These are phyloP conservation scores for Monochamus alternatus DNA, from an alignment of 2,888 invertebrate species.

Conservation along the genomic window DNA sequence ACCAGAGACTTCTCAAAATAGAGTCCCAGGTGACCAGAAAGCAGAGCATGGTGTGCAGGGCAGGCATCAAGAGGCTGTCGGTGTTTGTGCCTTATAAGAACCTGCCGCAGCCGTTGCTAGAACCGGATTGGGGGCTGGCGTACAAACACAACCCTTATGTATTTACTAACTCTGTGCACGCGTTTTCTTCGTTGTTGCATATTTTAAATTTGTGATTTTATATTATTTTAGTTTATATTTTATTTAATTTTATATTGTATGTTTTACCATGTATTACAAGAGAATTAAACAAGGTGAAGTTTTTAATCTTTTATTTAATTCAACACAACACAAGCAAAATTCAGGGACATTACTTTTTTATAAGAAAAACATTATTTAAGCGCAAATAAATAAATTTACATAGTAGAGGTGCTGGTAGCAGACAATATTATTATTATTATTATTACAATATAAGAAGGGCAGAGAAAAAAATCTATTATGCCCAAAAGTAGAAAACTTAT, in stretches of 20 bases:
- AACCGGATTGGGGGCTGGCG: conserved; percentile 68
- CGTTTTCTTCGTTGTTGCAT: conserved; percentile 54
- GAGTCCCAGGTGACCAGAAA: conserved; percentile 61
- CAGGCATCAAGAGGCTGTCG: conserved; percentile 51
- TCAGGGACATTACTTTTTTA: too few species aligned
- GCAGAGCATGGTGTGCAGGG: conserved; percentile 62
- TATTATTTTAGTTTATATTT: conserved; percentile 23
- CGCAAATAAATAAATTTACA: too few species aligned
- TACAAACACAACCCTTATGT: conserved; percentile 61
- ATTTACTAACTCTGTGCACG: conserved; percentile 65
- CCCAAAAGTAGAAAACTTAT: too few species aligned
- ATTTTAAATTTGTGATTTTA: conserved; percentile 47
- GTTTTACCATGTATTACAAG: background rate
- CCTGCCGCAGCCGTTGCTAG: conserved; percentile 58
- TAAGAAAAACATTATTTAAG: too few species aligned
- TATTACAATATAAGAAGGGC: too few species aligned
- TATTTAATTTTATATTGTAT: conserved; percentile 7
- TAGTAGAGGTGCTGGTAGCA: too few species aligned
- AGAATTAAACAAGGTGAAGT: background rate
- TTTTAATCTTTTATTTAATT: background rate
- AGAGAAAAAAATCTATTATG: too few species aligned
- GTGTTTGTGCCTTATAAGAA: conserved; percentile 55
- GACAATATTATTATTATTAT: too few species aligned
- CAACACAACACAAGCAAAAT: background rate
- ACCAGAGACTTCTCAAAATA: conserved; percentile 62